Base-by-base conservation (phyloP, 2,797 vertebrate genomes). In the Sphenopsis melanotis region DNA sequence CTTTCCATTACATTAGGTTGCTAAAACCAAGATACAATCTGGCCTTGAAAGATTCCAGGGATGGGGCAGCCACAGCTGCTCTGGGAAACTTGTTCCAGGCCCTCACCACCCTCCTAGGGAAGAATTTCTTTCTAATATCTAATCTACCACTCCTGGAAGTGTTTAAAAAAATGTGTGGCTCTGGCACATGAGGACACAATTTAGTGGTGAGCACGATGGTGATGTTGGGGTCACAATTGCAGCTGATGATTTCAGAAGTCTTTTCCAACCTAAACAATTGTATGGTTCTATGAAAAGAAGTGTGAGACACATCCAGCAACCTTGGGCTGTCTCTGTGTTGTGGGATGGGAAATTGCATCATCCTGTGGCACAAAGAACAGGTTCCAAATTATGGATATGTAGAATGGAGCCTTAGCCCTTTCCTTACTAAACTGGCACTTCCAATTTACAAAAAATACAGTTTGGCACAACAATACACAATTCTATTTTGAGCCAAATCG, bases 351-450 rank as follows among this genome's bases (percentile, higher is more conserved):
- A 66, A 34, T 20, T 15, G 14, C 20, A 30, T 66, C 56, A 7
- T 10, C 4, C 1, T 2, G 13, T 14, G 66, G 37, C 49, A 81
- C 26, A 34, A 34, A 71, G 36, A 42, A 12, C 3, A 27, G 0
- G 0, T 8, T 29, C 6, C 7, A 50, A 5, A 2, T 32, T 34
- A 16, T 4, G 34, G 46, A 32, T 23, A 27, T 29, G 15, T 1
- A 6, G 34, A 83, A 71, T 3, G 26, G 23, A 66, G 5, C 44
- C 6, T 90, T 22, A 49, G 9, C 1, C 6, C 10, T 19, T 65
- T 69, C 37, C 49, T 66, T 37, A 18, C 16, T 60, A n/a, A 75
- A 71, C 5, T 21, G 53, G 7, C 18, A 29, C 21, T 55, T 61
- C 2, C 12, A 39, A 15, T 3, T 36, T 6, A 42, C 23, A 60